phyloP scores from a whole-genome alignment of 2,113 vertebrate genomes.

The Pionites leucogaster region DNA sequence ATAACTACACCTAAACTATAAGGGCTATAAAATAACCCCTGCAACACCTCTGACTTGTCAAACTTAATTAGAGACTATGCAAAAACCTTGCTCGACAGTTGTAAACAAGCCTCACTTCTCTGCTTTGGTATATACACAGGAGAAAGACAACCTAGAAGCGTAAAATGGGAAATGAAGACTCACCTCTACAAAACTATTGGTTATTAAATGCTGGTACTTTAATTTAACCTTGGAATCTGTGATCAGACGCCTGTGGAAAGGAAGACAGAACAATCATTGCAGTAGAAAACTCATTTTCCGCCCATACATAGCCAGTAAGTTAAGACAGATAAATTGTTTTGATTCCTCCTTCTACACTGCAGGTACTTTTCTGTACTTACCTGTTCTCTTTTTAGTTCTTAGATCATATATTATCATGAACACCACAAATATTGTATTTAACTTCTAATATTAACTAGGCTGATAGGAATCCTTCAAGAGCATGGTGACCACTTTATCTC shows the following conservation, averaged over 20 bases:
- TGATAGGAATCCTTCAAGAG: not conserved
- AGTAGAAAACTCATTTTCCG: not conserved
- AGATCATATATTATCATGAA: not conserved
- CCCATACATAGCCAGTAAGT: not conserved
- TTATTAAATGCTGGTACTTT: slow-evolving; percentile 99
- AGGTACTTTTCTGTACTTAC: not conserved
- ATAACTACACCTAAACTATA: not conserved
- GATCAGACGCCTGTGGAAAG: slow-evolving; percentile 90
- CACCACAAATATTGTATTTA: not conserved
- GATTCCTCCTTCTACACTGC: not conserved
- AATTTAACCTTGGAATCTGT: slow-evolving; percentile 99
- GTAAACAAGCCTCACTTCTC: not conserved
- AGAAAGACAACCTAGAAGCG: not conserved
- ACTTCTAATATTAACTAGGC: not conserved
- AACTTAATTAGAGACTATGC: not conserved
- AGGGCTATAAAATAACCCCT: not conserved
- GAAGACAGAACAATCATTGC: slow-evolving; percentile 51
- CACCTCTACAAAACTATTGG: slow-evolving; percentile 99
- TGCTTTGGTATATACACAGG: fast-evolving
- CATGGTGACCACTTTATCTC: not conserved
- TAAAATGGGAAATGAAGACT: slow-evolving; percentile 59
- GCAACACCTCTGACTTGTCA: not conserved
- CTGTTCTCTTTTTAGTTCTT: not conserved
- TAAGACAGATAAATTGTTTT: not conserved
- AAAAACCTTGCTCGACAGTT: not conserved